phyloP scores from a whole-genome alignment of 2,113 vertebrate species.

The Eurypyga helias region DNA sequence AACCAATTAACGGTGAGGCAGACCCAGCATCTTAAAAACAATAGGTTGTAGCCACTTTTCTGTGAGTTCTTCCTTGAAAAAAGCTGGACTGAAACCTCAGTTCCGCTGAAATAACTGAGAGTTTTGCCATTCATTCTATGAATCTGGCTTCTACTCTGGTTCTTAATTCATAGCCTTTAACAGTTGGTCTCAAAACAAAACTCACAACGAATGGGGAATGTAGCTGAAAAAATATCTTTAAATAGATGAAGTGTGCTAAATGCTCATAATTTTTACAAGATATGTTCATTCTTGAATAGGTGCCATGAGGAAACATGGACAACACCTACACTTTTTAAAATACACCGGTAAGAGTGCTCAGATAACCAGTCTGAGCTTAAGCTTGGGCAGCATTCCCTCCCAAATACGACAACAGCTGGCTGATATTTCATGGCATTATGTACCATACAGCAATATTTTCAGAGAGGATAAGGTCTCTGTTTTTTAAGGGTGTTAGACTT shows the following conservation, averaged over 20 bases:
- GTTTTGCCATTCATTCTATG: neutral
- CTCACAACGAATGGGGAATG: neutral
- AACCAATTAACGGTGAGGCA: neutral
- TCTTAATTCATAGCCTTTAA: neutral
- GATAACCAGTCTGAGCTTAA: neutral
- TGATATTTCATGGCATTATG: neutral
- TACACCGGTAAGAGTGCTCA: neutral
- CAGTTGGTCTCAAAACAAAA: neutral
- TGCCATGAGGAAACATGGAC: neutral
- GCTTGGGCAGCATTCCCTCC: neutral
- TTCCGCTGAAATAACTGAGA: neutral
- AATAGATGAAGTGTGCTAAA: neutral
- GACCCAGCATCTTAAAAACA: neutral
- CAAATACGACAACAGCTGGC: neutral
- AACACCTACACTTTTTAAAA: neutral
- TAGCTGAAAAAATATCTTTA: neutral
- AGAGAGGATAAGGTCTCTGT: fast-evolving
- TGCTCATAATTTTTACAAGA: neutral
- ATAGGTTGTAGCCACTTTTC: neutral
- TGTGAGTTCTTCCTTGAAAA: neutral
- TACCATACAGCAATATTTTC: neutral
- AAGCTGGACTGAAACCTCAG: neutral
- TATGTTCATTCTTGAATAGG: neutral
- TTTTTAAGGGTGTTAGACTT: neutral
- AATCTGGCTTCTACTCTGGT: neutral